Percentiles rank a stretch among this genome's conserved stretches.
phyloP scores from a whole-genome alignment of 2,113 vertebrate genomes.

The Albula glossodonta region DNA sequence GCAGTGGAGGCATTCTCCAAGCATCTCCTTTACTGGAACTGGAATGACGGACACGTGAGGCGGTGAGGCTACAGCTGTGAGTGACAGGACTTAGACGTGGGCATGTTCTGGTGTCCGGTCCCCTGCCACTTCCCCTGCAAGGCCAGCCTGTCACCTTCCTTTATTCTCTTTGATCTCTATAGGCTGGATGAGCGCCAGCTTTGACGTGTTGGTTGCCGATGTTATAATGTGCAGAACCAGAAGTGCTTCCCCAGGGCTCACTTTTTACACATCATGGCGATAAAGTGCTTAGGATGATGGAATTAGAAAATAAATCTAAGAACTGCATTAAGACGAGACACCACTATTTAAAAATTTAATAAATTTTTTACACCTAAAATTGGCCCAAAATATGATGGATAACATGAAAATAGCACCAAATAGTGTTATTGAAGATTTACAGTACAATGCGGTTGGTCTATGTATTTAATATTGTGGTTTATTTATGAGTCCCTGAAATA shows the following conservation, averaged over 20 bases:
- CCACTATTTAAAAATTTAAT: neutral
- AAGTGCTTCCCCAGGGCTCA: too few relatives aligned
- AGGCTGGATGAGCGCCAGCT: neutral
- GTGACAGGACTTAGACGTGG: neutral
- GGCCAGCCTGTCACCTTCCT: neutral
- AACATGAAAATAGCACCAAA: too few relatives aligned
- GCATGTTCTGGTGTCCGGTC: neutral
- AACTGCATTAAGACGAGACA: neutral
- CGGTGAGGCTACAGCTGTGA: neutral
- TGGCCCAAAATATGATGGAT: too few relatives aligned
- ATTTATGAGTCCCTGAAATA: too few relatives aligned
- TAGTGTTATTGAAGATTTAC: too few relatives aligned
- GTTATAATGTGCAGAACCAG: neutral
- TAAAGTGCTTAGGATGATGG: neutral
- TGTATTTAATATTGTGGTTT: too few relatives aligned
- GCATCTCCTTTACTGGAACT: neutral
- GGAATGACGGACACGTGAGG: neutral
- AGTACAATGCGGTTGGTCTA: too few relatives aligned
- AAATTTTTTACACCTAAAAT: too few relatives aligned
- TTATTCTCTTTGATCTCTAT: neutral
- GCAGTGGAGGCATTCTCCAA: neutral
- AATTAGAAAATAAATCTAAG: neutral
- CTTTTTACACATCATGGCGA: neutral
- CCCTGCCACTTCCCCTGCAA: neutral
- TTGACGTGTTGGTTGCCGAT: neutral